phyloP scores from a whole-genome alignment of 92 coral and sea anemone genomes.

The Hydrozoanthus gracilis region DNA sequence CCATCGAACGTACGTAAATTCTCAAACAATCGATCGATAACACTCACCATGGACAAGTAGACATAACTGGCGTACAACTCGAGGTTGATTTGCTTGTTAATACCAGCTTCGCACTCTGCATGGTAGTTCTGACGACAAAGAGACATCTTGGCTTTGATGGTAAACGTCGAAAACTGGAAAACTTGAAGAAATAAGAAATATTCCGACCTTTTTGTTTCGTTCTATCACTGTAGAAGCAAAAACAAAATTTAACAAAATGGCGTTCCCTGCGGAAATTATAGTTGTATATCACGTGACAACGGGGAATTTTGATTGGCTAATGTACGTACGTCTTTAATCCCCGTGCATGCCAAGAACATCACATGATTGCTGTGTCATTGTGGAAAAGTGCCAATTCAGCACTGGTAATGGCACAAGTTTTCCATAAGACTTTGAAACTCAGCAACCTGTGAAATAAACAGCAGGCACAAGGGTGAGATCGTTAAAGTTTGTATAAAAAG shows the following conservation, averaged over 20 bases:
- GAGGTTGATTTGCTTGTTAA: conserved; percentile 99
- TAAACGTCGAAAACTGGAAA: conserved; percentile 15
- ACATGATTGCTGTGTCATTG: conserved; percentile 27
- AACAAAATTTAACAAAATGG: conserved; percentile 72
- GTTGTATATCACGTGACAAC: conserved; percentile 9
- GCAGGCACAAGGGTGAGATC: too few relatives aligned
- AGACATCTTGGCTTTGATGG: conserved; percentile 52
- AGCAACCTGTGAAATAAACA: too few relatives aligned
- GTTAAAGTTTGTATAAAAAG: too few relatives aligned
- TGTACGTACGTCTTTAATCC: not conserved
- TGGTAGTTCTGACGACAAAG: conserved; percentile 96
- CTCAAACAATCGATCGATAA: conserved; percentile 1
- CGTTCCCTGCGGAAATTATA: conserved; percentile 17
- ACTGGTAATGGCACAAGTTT: too few relatives aligned
- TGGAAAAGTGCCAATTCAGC: conserved; percentile 25
- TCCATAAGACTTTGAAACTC: too few relatives aligned
- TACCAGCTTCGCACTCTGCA: conserved; percentile 91
- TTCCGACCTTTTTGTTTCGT: conserved; percentile 69
- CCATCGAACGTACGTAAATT: not conserved
- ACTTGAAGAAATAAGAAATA: conserved; percentile 11
- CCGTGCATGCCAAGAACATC: conserved; percentile 9
- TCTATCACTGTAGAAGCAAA: conserved; percentile 99
- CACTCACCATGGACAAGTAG: conserved; percentile 78
- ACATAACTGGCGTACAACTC: conserved; percentile 98
- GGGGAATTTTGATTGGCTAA: conserved; percentile 24